Base-by-base conservation (phyloP, 2,888 invertebrate species). In the Cynaeus angustus region DNA sequence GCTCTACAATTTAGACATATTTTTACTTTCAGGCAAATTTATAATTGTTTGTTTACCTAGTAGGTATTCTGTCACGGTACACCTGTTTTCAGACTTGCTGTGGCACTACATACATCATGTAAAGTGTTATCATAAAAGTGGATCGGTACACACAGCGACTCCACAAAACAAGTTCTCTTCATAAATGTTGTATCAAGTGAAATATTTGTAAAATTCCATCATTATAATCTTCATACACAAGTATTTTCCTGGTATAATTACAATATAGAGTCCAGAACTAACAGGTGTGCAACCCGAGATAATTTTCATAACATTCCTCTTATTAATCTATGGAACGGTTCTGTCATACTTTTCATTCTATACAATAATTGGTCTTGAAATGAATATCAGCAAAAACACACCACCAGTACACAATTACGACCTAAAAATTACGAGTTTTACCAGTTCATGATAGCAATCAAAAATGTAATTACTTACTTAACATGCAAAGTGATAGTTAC, bases 391-490 rank as follows among this genome's bases (percentile, higher is more conserved):
- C n/a, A 37, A n/a, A 8, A 37, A 37, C 2, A 37, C 9, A n/a
- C 6, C 1, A 37, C n/a, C 6, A 4, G 30, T 37, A 8, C 8
- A 37, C 37, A 37, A 21, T 1, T 37, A 1, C 28, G 55, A 37
- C 59, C 46, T 14, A 59, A 45, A 59, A 59, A 59, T 46, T 46
- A 46, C 59, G 14, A 55, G 53, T 55, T 55, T n/a, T 38, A 38
- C 53, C 53, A 14, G 53, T 55, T 38, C 37, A 21, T 1, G 21
- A 4, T 4, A 21, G 21, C 21, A 21, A 21, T 59, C 59, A 46
- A 45, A 56, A 59, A 16, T 46, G 59, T 33, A 59, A 59, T 59
- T 59, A 59, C 46, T 59, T n/a, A n/a, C 37, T 37, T 37, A n/a
- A 37, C 37, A 2, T n/a, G 37, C 9, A n/a, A 6, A 37, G 2